Percentiles rank a stretch among this genome's conserved stretches.
Conservation (phyloP, 2,888 invertebrate genomes). For the Stenodema calcarata region DNA sequence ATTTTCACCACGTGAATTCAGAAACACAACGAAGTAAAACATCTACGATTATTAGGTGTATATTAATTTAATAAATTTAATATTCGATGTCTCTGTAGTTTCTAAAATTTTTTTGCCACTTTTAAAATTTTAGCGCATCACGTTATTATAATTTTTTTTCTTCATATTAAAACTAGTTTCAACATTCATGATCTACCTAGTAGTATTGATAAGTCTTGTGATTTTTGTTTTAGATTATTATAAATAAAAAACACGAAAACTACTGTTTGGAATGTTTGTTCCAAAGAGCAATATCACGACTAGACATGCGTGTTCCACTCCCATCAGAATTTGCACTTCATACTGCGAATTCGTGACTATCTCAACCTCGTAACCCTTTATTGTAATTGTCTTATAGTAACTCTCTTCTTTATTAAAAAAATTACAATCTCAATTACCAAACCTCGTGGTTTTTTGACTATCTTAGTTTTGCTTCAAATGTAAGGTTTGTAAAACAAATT, state of each 20-base stretch:
- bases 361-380: background rate
- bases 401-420: background rate
- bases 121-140: background rate
- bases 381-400: background rate
- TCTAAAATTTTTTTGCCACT: background rate
- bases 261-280: background rate
- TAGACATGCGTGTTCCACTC: background rate
- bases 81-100: slow-evolving; percentile 52
- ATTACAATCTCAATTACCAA: background rate
- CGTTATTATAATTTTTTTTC: background rate
- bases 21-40: background rate
- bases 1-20: background rate
- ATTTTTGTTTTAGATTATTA: background rate
- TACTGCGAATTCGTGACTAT: background rate
- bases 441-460: background rate
- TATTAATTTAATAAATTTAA: background rate
- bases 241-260: background rate
- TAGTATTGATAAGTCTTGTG: slow-evolving; percentile 22
- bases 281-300: background rate
- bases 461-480: background rate
- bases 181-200: background rate
- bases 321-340: background rate
- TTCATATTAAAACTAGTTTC: background rate
- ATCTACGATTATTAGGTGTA: background rate
- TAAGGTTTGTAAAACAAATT: background rate